A percentile compares a stretch with the other conserved stretches of the same genome.
phyloP scores from a whole-genome alignment of 2,797 vertebrate genomes.

The Telmatherina bonti region DNA sequence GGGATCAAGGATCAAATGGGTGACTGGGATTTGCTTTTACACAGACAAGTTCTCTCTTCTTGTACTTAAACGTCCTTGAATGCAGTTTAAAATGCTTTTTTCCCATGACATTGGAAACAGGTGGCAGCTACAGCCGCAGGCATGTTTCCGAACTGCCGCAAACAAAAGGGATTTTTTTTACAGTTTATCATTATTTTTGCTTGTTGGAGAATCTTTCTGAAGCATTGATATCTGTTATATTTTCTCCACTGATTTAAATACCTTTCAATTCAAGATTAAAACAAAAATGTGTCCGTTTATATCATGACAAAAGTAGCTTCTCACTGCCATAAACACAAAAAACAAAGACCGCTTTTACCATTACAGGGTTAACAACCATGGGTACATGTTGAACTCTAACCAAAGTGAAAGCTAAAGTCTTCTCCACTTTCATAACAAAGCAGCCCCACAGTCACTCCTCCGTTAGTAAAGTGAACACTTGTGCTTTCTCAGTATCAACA shows the following conservation, averaged over 20 bases:
- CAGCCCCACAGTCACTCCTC: constrained; percentile 28
- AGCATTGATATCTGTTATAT: background rate
- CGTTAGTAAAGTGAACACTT: constrained; percentile 54
- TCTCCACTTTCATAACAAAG: constrained; percentile 37
- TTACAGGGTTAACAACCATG: background rate
- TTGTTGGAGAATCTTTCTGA: background rate
- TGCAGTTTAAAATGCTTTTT: background rate
- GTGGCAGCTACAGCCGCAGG: background rate
- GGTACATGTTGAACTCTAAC: constrained; percentile 11
- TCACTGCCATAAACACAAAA: background rate
- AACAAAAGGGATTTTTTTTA: background rate
- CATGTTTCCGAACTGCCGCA: background rate
- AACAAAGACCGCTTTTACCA: background rate
- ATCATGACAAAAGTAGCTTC: background rate
- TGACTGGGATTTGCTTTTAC: background rate
- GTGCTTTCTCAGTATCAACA: constrained; percentile 44
- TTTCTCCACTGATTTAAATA: background rate
- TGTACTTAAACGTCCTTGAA: background rate
- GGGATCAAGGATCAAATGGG: background rate
- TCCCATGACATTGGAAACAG: background rate
- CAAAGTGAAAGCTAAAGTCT: constrained; percentile 19
- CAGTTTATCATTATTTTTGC: background rate
- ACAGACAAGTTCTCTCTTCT: background rate
- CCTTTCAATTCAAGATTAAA: background rate
- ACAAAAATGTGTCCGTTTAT: background rate